phyloP scores from a whole-genome alignment of 1,140 invertebrate species.

The Oedothorax gibbosus region DNA sequence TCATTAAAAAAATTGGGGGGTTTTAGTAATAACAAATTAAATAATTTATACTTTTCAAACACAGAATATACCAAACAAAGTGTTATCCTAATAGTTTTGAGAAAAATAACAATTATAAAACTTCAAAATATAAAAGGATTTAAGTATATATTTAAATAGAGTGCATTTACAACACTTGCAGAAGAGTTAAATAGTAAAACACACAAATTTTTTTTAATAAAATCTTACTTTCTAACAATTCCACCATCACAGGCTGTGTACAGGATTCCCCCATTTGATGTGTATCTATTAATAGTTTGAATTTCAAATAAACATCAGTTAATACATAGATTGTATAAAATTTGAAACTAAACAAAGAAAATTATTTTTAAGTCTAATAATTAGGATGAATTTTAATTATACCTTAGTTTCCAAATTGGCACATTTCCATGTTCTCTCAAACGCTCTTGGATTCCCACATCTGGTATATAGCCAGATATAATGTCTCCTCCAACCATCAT shows the following conservation, averaged over 20 bases:
- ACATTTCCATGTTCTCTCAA: constrained; percentile 69
- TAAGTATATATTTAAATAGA: not conserved
- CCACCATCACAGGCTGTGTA: constrained; percentile 72
- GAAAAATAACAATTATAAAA: not conserved
- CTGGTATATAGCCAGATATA: constrained; percentile 71
- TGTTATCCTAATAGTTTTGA: not conserved
- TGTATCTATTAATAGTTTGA: constrained; percentile 67
- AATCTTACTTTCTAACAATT: constrained; percentile 67
- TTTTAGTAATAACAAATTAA: not conserved
- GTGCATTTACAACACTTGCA: not conserved
- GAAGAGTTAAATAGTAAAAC: not conserved
- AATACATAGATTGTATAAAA: not conserved
- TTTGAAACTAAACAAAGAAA: not conserved
- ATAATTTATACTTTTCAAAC: not conserved
- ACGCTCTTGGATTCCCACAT: constrained; percentile 70
- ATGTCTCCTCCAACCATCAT: constrained; percentile 71
- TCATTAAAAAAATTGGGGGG: not conserved
- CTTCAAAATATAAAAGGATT: not conserved
- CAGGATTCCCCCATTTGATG: constrained; percentile 71
- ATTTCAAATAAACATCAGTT: not conserved
- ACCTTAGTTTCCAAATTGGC: constrained; percentile 71
- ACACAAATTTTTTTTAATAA: not conserved
- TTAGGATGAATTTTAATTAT: not conserved
- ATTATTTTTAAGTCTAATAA: not conserved
- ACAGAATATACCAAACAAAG: not conserved